These are phyloP conservation scores for Cosmopolites sordidus DNA, from an alignment of 2,888 invertebrate species.

Conservation along the genomic window DNA sequence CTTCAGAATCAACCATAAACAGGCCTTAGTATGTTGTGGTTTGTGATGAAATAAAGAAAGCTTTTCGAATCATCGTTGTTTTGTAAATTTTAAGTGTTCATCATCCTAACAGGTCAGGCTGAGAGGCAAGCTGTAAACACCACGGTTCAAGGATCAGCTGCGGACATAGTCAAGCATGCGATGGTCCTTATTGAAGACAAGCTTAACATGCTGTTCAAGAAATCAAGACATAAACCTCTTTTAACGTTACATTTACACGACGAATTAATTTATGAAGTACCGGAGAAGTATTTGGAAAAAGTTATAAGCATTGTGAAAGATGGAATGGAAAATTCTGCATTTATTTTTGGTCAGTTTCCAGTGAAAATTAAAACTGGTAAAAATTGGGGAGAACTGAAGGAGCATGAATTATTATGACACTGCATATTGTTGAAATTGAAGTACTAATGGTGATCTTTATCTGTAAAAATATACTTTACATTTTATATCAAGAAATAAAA, in stretches of 20 bases:
- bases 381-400: constrained; percentile 68
- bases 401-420: constrained; percentile 34
- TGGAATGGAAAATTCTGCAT: constrained; percentile 75
- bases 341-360: constrained; percentile 74
- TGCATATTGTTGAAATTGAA: no score
- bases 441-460: no score
- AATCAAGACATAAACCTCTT: constrained; percentile 50
- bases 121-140: constrained; percentile 97
- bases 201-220: constrained; percentile 50
- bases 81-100: neutral
- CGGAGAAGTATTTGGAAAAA: constrained; percentile 52
- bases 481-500: no score
- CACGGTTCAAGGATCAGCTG: constrained; percentile 93
- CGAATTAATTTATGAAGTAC: constrained; percentile 90
- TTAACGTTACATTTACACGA: constrained; percentile 92
- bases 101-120: constrained; percentile 61
- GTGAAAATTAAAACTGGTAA: constrained; percentile 81
- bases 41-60: no score
- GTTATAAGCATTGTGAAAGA: constrained; percentile 64
- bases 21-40: no score
- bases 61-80: no score
- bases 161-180: constrained; percentile 90
- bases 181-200: constrained; percentile 72
- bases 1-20: no score
- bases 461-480: no score